Percentiles rank a stretch among this genome's conserved stretches.
Conservation (phyloP, 2,888 invertebrate species). For the Rotaria magnacalcarata region DNA sequence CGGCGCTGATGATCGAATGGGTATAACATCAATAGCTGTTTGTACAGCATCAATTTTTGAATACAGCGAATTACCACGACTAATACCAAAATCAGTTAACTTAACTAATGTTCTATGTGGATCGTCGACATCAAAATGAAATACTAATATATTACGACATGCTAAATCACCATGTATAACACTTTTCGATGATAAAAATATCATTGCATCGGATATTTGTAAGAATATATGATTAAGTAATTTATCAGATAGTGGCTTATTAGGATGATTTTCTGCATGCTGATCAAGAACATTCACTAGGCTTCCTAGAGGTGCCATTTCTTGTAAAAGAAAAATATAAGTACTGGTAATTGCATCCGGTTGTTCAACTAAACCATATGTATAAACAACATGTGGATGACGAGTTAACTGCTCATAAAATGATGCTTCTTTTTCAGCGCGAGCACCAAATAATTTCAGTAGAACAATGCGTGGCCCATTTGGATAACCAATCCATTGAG, state of each 20-base stretch:
- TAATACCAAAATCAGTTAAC: slow-evolving; percentile 18
- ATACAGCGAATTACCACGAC: neutral
- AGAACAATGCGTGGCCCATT: neutral
- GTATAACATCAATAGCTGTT: neutral
- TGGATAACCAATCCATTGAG: neutral
- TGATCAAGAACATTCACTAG: neutral
- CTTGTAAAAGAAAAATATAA: neutral
- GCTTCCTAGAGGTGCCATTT: neutral
- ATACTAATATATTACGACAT: slow-evolving; percentile 11
- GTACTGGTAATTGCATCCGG: neutral
- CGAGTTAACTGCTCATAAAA: neutral
- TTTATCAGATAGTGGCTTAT: neutral
- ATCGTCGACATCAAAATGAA: neutral
- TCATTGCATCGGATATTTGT: neutral
- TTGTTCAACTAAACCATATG: neutral
- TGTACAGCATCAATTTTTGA: neutral
- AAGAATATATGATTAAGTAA: neutral
- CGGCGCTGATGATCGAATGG: neutral
- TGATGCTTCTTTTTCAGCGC: neutral
- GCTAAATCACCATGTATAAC: slow-evolving; percentile 13
- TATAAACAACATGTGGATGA: neutral
- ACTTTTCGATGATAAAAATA: neutral
- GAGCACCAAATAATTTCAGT: neutral
- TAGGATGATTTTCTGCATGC: neutral
- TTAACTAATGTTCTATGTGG: neutral